Base-by-base conservation (phyloP, 1,140 invertebrate species). In the Papilio helenus region DNA sequence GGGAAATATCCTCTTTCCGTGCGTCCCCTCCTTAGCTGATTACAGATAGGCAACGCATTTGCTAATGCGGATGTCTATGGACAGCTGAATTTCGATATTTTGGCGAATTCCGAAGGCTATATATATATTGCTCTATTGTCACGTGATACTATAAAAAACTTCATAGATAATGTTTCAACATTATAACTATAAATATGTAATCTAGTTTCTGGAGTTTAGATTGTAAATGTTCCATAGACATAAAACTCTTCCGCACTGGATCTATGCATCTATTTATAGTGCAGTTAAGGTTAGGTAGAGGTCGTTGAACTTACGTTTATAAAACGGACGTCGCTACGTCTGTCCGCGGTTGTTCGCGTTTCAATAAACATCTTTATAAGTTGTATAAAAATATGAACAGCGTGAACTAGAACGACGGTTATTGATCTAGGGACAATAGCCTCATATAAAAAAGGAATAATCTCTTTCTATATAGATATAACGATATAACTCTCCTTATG, bases 361-460 rank as follows among this genome's bases (percentile, higher is more conserved):
- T n/a, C 51, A 55, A 55, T 55, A 49, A 49, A n/a, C 51, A n/a
- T n/a, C n/a, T 55, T 55, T 55, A 55, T 55, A 55, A 55, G n/a
- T 55, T 55, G 18, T 55, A 55, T 8, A 49, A 16, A 16, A 49
- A 49, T 49, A n/a, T 51, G 16, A 55, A 55, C 18, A 55, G 18
- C 5, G 8, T 55, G 3, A 55, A n/a, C 18, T 55, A 55, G 51
- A 20, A 9, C 18, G 20, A n/a, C 1, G 18, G 2, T 5, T 44
- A 49, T 49, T 49, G 18, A 51, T 9, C 18, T 55, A 55, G 51
- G 51, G 18, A 18, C 51, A 55, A 18, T n/a, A 18, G 18, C 18
- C 18, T n/a, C 51, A 3, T 8, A n/a, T 55, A 20, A 12, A 16
- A 49, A 49, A 16, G 46, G 3, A 49, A 16, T 46, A 46, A 46